phyloP scores from a whole-genome alignment of 2,113 vertebrate genomes.

The Caranx melampygus region DNA sequence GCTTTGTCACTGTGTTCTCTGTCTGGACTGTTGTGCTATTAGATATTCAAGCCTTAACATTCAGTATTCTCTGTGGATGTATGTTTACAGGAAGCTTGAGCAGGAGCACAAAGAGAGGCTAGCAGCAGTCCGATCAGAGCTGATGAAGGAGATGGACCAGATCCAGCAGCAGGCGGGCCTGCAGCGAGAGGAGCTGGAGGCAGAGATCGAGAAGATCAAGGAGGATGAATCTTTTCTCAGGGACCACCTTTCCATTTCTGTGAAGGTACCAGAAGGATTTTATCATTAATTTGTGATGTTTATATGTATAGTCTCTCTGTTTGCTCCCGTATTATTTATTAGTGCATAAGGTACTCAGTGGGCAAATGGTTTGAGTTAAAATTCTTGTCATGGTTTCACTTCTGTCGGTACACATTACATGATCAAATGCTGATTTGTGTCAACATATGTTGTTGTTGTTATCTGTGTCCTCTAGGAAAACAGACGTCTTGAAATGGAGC shows the following conservation, averaged over 20 bases:
- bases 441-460: neutral
- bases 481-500: slow-evolving; percentile 89
- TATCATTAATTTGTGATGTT: neutral
- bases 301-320: too few species aligned
- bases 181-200: slow-evolving; percentile 89
- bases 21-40: neutral
- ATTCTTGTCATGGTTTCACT: neutral
- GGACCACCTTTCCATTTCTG: slow-evolving; percentile 89
- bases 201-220: slow-evolving; percentile 89
- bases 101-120: slow-evolving; percentile 91
- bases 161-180: slow-evolving; percentile 89
- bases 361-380: neutral
- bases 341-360: neutral
- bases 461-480: slow-evolving; percentile 86
- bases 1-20: neutral
- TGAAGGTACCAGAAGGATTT: slow-evolving; percentile 87
- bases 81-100: slow-evolving; percentile 88
- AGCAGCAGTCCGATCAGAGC: slow-evolving; percentile 82
- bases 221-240: slow-evolving; percentile 89
- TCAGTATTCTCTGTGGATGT: neutral
- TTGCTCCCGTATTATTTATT: neutral
- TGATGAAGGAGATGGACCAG: slow-evolving; percentile 89
- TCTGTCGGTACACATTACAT: neutral
- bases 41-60: neutral
- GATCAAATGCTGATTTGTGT: neutral